Evolutionary conservation across 2,888 invertebrate genomes (phyloP), one percentile per base, ranked within the genome.

Genomic region (Bruchidius siliquastri): DNA sequence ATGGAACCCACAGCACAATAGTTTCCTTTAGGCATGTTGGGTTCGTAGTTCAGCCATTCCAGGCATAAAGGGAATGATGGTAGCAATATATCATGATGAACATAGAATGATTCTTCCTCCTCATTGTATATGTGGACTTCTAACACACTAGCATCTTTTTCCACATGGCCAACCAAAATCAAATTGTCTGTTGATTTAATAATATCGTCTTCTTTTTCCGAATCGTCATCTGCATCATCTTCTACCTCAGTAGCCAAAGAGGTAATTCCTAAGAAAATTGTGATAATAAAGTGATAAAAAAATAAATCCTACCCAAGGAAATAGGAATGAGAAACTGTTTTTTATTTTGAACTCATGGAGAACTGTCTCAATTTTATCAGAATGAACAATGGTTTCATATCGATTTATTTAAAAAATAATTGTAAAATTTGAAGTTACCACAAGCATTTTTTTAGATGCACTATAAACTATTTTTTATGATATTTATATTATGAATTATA

Each of bases 91-190:
- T 99, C 98, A 84, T 99, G 98, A 85, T 98, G 98, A 1, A 96
- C 94, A 83, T 97, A 99, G 76, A 98, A 91, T 0, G 96, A 95
- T 68, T 92, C 94, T 83, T 96, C 95, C 69, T 91, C 91, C 85
- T 95, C 94, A 86, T 99, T 98, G 86, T 95, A 97, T 72, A 98
- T 92, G 89, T 95, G 94, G 68, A 98, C 92, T 90, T 98, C 97
- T 78, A 98, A 87, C 71, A 93, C 89, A 82, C 95, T 94, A 20
- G 94, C 92, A 87, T 96, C 96, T 80, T 93, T 94, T 80, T 95
- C 93, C 0, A 96, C 94, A 83, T 94, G 94, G 0, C 96, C 97
- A 0, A 95, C 92, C 20, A 96, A 87, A 22, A 99, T 89, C 22
- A 99, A 88, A 87, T 98, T 99, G 85, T 99, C 99, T 75, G 90